Evolutionary conservation across 2,888 invertebrate species (phyloP), one percentile per base, ranked within the genome.

Genomic region (Eudemis profundana): DNA sequence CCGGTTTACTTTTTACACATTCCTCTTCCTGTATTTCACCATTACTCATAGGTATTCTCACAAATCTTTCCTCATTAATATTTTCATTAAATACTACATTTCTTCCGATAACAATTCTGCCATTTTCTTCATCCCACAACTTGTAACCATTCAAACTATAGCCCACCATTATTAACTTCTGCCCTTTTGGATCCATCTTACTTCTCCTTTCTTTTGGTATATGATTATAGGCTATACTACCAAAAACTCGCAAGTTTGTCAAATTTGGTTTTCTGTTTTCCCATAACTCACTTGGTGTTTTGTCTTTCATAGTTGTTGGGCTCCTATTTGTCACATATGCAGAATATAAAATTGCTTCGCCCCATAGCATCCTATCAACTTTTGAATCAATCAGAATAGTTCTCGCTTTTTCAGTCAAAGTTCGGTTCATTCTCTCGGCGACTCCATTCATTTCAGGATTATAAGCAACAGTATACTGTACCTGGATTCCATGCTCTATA

Each of bases 181-280:
- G 59, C 0, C 62, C 47, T 23, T 1, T 5, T n/a, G 23, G n/a
- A 40, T 68, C 68, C 5, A 68, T 19, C 17, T 65, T 65, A 12
- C 51, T 21, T 27, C 69, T 38, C 1, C 50, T 23, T 46, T 64
- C 51, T 50, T 66, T 65, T 33, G 70, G 69, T n/a, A 72, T 42
- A 61, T 70, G 69, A 12, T 66, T 63, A 57, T 53, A 71, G 10
- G 72, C 72, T 42, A 47, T 64, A 46, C 72, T 64, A 0, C 70
- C 70, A 68, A 73, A 71, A 5, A 69, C 64, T 65, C 62, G 40
- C 15, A 72, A 42, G 33, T n/a, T n/a, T n/a, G n/a, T n/a, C n/a
- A n/a, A n/a, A n/a, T n/a, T n/a, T n/a, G n/a, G n/a, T n/a, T n/a
- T n/a, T n/a, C n/a, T n/a, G n/a, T n/a, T n/a, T n/a, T n/a, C n/a